These are phyloP conservation scores for Arctopsyche grandis DNA, from an alignment of 1,140 invertebrate species.

Conservation along the genomic window DNA sequence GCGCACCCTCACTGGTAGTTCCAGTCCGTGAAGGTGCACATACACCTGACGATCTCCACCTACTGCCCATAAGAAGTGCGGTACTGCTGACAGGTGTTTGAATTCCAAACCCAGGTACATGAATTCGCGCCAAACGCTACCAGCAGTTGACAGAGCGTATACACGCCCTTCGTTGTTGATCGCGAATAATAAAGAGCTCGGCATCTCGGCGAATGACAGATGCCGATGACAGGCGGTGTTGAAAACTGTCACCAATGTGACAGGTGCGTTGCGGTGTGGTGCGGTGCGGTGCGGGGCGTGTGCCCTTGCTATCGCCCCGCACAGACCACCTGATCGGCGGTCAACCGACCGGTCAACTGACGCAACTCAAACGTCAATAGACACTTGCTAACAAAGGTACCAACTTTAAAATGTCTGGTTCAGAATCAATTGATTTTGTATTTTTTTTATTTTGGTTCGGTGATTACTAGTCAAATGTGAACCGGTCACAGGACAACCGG, in stretches of 20 bases:
- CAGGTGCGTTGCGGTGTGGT: too few species aligned
- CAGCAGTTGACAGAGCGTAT: constrained; percentile 81
- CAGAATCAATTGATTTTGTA: too few species aligned
- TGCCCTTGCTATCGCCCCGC: too few species aligned
- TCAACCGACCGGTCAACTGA: background rate
- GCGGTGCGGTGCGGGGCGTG: too few species aligned
- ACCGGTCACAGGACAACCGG: too few species aligned
- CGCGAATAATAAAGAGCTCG: constrained; percentile 82
- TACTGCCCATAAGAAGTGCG: constrained; percentile 89
- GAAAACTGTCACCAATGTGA: too few species aligned
- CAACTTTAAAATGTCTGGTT: too few species aligned
- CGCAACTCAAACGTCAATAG: background rate
- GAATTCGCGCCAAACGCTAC: constrained; percentile 85
- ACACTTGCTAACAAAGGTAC: background rate
- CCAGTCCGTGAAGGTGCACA: constrained; percentile 86
- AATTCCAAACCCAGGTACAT: constrained; percentile 86
- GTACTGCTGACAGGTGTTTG: constrained; percentile 84
- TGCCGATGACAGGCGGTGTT: too few species aligned
- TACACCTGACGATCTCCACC: constrained; percentile 92
- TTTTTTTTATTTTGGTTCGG: too few species aligned
- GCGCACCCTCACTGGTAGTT: constrained; percentile 88
- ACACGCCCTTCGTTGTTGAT: constrained; percentile 89
- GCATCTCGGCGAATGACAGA: constrained; percentile 64
- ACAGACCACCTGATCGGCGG: background rate
- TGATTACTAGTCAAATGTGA: too few species aligned